Conservation (phyloP, 2,888 invertebrate species). For the Ichneumoninae sp. region DNA sequence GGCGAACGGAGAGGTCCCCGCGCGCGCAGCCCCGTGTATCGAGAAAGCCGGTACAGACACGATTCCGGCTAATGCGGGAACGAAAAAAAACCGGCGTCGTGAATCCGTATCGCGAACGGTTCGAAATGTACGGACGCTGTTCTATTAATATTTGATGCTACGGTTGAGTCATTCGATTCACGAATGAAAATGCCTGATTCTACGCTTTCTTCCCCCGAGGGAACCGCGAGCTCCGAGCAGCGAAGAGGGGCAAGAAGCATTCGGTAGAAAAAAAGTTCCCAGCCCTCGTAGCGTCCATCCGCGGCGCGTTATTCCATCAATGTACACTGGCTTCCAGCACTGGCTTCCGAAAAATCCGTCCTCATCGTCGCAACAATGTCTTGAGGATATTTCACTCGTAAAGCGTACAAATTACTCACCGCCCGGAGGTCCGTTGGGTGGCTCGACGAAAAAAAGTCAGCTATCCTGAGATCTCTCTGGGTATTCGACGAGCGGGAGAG, state of each 20-base stretch:
- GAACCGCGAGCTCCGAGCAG: not conserved
- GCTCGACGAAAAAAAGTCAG: conserved; percentile 31
- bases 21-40: conserved; percentile 55
- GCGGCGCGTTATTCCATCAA: not conserved
- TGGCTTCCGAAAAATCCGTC: not conserved
- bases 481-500: conserved; percentile 36
- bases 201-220: not conserved
- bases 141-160: not conserved
- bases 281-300: conserved; percentile 1
- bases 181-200: conserved; percentile 3
- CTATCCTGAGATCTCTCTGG: conserved; percentile 55
- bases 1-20: conserved; percentile 35
- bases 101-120: not conserved
- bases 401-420: conserved; percentile 45
- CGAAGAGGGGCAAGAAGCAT: conserved; percentile 5
- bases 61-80: conserved; percentile 20
- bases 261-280: conserved; percentile 18
- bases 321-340: not conserved
- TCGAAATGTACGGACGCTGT: not conserved
- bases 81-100: conserved; percentile 7
- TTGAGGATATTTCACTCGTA: conserved; percentile 1
- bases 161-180: conserved; percentile 4
- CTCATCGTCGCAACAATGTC: not conserved
- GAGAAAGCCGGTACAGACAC: conserved; percentile 52
- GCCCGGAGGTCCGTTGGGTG: conserved; percentile 23